A percentile compares a stretch with the other conserved stretches of the same genome.
Conservation (phyloP, 64 coral and sea anemone genomes). For the Astreopora myriophthalma region DNA sequence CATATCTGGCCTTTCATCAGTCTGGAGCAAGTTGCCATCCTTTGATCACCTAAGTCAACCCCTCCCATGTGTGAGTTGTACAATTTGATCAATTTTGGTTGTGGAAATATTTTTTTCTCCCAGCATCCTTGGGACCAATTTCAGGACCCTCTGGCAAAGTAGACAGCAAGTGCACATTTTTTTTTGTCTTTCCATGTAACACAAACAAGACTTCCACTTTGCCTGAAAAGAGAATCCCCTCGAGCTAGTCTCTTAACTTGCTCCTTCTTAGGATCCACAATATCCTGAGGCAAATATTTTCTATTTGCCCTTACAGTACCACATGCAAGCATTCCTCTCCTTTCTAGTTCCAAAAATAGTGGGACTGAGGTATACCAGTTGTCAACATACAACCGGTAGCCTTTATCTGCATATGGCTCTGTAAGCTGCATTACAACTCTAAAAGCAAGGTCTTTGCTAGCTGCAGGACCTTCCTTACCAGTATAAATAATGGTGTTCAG, state of each 20-base stretch:
- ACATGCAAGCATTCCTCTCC: neutral
- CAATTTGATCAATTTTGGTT: neutral
- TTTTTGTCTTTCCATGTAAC: conserved; percentile 16
- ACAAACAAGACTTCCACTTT: conserved; percentile 19
- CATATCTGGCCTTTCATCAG: neutral
- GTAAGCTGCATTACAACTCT: neutral
- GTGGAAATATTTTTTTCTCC: neutral
- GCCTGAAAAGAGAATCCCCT: neutral
- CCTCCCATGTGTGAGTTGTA: conserved; percentile 18
- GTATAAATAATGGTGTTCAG: too few species aligned
- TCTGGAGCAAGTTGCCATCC: neutral
- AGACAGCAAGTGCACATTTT: neutral
- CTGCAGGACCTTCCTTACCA: neutral
- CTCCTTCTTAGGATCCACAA: neutral
- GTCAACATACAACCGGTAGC: neutral
- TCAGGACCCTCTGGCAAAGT: neutral
- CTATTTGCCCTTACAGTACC: neutral
- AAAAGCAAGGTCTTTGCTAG: neutral
- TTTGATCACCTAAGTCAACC: conserved; percentile 18
- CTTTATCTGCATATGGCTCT: neutral
- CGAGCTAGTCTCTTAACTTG: neutral
- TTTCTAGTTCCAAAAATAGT: conserved; percentile 10
- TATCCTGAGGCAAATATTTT: conserved; percentile 20
- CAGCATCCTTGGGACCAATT: neutral
- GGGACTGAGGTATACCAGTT: neutral